These are phyloP conservation scores for Kryphioiulus occultus DNA, from an alignment of 2,888 invertebrate species.

Conservation along the genomic window DNA sequence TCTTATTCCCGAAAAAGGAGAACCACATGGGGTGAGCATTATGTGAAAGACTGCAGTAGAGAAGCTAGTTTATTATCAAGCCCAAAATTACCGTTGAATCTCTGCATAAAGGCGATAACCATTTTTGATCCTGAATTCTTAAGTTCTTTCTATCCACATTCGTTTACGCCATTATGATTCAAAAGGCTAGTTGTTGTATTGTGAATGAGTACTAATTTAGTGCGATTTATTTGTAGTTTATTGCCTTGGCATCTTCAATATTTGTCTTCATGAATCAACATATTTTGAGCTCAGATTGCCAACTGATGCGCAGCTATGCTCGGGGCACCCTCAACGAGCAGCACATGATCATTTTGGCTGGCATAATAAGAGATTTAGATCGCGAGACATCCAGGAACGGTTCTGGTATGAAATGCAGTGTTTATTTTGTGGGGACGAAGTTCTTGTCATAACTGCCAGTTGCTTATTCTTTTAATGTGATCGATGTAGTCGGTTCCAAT, in stretches of 20 bases:
- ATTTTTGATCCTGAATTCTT: too few relatives aligned
- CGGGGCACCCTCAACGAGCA: slow-evolving; percentile 81
- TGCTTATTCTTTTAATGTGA: background rate
- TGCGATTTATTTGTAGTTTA: slow-evolving; percentile 70
- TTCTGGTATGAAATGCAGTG: slow-evolving; percentile 65
- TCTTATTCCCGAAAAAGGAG: slow-evolving; percentile 78
- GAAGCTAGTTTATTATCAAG: too few relatives aligned
- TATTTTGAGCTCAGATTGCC: slow-evolving; percentile 75
- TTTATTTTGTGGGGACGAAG: background rate
- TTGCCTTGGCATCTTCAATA: slow-evolving; percentile 84
- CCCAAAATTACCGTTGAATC: too few relatives aligned
- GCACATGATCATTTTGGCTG: slow-evolving; percentile 86
- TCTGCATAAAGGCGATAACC: too few relatives aligned
- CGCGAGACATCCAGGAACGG: slow-evolving; percentile 86
- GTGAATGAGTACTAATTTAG: too few relatives aligned
- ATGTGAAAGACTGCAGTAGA: too few relatives aligned
- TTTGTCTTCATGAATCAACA: slow-evolving; percentile 85
- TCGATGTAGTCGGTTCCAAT: background rate
- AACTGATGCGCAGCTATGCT: slow-evolving; percentile 73
- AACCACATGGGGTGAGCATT: slow-evolving; percentile 73
- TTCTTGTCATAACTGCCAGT: background rate
- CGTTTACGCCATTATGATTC: too few relatives aligned
- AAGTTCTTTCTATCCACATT: too few relatives aligned
- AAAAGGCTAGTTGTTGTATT: too few relatives aligned
- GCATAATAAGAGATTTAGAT: slow-evolving; percentile 84